Evolutionary conservation across 2,888 invertebrate genomes (phyloP).

Genomic region (Cosmia pyralina): DNA sequence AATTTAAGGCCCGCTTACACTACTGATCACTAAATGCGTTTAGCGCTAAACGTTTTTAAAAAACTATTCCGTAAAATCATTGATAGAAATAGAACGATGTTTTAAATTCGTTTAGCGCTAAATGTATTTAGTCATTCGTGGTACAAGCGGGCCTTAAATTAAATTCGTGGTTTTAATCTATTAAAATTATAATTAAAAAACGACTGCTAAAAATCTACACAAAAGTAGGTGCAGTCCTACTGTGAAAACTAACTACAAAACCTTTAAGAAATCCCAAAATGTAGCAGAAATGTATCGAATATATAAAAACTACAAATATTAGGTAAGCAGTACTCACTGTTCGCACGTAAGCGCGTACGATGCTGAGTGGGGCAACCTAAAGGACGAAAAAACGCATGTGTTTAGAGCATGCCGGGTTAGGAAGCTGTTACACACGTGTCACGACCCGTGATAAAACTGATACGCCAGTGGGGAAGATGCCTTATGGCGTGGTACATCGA

Average conservation of each 20-base stretch:
- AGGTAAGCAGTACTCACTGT: slow-evolving; percentile 91
- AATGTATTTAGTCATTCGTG: not conserved
- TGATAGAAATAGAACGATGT: not conserved
- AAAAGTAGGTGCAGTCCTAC: not conserved
- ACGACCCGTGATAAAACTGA: slow-evolving; percentile 51
- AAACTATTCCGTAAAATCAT: not conserved
- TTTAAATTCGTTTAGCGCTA: not conserved
- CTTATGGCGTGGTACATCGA: slow-evolving; percentile 37
- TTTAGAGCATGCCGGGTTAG: slow-evolving; percentile 90
- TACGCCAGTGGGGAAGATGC: slow-evolving; percentile 55
- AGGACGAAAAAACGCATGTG: slow-evolving; percentile 86
- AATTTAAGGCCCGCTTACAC: not conserved
- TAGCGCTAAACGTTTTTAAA: not conserved
- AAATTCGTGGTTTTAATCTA: not conserved
- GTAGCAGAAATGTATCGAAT: slow-evolving; percentile 69
- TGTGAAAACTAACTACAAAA: not conserved
- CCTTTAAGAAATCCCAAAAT: not conserved
- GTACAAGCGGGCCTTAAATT: not conserved
- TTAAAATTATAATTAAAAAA: not conserved
- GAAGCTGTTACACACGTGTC: slow-evolving; percentile 82
- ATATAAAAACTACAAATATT: slow-evolving; percentile 71
- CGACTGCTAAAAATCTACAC: not conserved
- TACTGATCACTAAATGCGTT: not conserved
- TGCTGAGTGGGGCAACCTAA: slow-evolving; percentile 91
- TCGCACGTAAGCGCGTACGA: slow-evolving; percentile 92